These are phyloP conservation scores for Carcina quercana DNA, from an alignment of 2,888 invertebrate species.

Conservation along the genomic window DNA sequence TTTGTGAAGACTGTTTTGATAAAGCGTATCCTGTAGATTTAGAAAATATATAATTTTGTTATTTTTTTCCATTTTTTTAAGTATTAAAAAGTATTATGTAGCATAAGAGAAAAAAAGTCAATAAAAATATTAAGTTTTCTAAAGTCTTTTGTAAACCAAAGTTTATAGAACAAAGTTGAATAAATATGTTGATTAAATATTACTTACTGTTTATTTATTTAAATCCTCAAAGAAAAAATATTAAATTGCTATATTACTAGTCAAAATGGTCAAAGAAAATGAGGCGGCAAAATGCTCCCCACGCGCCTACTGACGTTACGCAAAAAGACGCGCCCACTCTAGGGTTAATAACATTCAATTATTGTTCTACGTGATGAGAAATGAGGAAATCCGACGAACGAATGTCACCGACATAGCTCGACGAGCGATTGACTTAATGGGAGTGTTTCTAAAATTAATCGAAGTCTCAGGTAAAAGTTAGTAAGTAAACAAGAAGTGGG, in stretches of 20 bases:
- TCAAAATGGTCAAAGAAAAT: slow-evolving; percentile 5
- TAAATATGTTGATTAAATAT: slow-evolving; percentile 1
- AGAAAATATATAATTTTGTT: slow-evolving; percentile 8
- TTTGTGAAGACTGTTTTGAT: slow-evolving; percentile 8
- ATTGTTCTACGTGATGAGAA: no score
- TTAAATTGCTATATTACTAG: background rate
- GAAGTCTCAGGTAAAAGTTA: no score
- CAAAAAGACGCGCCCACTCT: slow-evolving; percentile 5
- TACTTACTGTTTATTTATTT: slow-evolving; percentile 1
- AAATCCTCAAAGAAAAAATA: slow-evolving; percentile 1
- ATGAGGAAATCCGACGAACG: no score
- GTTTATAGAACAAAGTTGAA: background rate
- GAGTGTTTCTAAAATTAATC: no score
- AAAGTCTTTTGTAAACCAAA: background rate
- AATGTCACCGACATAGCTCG: no score
- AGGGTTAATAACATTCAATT: no score
- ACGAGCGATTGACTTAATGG: no score
- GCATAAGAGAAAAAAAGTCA: background rate
- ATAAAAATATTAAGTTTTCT: background rate
- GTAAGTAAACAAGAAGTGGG: no score
- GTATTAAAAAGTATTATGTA: no score
- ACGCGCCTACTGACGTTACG: slow-evolving; percentile 13
- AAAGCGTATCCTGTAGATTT: slow-evolving; percentile 5
- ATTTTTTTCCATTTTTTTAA: background rate
- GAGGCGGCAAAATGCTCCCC: slow-evolving; percentile 13